Evolutionary conservation across 2,888 invertebrate genomes (phyloP), one percentile per base, ranked within the genome.

Genomic region (Leptinotarsa haldemani): DNA sequence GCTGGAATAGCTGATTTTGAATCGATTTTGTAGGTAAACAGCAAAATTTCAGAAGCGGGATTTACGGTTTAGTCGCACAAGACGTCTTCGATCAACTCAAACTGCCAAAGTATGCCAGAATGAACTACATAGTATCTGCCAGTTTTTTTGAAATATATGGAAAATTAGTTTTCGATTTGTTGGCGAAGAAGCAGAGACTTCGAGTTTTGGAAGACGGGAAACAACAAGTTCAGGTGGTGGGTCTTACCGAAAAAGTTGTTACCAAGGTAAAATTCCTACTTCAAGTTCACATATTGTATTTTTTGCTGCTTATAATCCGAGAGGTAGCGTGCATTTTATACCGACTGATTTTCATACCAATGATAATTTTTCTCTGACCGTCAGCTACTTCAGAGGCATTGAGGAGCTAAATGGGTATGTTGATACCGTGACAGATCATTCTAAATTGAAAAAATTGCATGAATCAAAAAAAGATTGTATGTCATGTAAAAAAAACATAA

Each of bases 61-160:
- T 99, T 77, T 99, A 99, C 89, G 98, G 98, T 79, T 94, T 99
- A 92, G 98, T 98, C 73, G 96, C 98, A 70, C 93, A 94, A 82
- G 98, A 98, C 88, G 97, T 98, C 71, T 98, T 98, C 89, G 91
- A 91, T 63, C 77, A 78, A 13, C 71, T 86, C 9, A 77, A 74
- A 16, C 80, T 93, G 76, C 90, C 94, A 67, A 94, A 94, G 85
- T 96, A 95, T 89, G 92, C 93, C 83, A 91, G 93, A 75, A 90
- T 95, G 83, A 95, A 97, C 88, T 91, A 98, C 80, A 91, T 93
- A 79, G 96, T 99, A 9, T 95, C 95, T 56, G 96, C 97, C 65
- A 97, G 97, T 84, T 99, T 99, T 90, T 99, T 99, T 89, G 99
- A 99, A 90, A 99, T 99, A 82, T 99, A 99, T 88, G 98, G 98